Evolutionary conservation across 2,113 vertebrate genomes (phyloP).

Genomic region (Natator depressus): DNA sequence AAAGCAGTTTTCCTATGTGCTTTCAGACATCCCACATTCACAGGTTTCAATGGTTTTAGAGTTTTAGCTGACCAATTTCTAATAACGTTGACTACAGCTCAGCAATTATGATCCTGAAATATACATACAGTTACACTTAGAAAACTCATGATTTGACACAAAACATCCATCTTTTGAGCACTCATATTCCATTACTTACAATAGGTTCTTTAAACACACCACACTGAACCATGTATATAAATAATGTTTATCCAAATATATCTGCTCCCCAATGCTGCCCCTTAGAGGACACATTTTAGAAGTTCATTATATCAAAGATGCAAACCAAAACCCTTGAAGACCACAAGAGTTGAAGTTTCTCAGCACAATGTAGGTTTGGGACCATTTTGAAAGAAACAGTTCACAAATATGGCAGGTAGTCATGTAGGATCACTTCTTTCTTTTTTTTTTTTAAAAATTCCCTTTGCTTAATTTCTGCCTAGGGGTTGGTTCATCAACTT

Average conservation of each 20-base stretch:
- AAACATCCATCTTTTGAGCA: not conserved
- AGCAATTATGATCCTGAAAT: not conserved
- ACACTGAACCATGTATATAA: not conserved
- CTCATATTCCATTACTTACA: not conserved
- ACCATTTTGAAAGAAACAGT: not conserved
- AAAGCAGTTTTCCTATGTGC: not conserved
- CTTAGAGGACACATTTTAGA: conserved; percentile 47
- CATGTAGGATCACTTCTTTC: not conserved
- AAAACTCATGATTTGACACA: not conserved
- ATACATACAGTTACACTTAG: not conserved
- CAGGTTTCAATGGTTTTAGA: not conserved
- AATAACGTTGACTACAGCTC: not conserved
- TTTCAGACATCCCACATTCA: not conserved
- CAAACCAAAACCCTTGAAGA: not conserved
- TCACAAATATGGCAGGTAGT: not conserved
- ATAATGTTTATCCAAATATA: not conserved
- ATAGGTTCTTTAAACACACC: not conserved
- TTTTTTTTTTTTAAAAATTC: not conserved
- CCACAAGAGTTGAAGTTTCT: not conserved
- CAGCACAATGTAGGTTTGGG: not conserved
- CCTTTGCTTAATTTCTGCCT: not conserved
- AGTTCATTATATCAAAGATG: not conserved
- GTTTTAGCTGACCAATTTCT: conserved; percentile 3
- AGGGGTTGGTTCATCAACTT: not conserved
- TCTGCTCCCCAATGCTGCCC: conserved; percentile 64